These are phyloP conservation scores for Alviniconcha marisindica DNA, from an alignment of 1,140 invertebrate genomes.

Conservation along the genomic window DNA sequence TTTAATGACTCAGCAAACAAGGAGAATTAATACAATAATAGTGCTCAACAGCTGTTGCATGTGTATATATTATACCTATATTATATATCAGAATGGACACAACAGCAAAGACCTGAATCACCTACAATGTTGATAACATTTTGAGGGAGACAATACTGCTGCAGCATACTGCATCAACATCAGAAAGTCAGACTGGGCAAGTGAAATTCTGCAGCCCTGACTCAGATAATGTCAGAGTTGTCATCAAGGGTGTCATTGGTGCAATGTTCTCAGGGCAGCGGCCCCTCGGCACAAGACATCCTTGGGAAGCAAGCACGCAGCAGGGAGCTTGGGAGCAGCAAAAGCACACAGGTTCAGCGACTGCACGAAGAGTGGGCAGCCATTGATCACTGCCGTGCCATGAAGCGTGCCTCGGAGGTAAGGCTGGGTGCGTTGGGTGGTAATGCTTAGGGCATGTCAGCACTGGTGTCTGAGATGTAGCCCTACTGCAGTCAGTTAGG, in stretches of 20 bases:
- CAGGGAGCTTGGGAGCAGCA: background rate
- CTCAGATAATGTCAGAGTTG: background rate
- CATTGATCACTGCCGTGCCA: conserved; percentile 23
- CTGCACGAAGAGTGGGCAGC: conserved; percentile 24
- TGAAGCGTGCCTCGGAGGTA: conserved; percentile 22
- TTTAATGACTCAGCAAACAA: too few species aligned
- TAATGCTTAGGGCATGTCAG: too few species aligned
- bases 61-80: too few species aligned
- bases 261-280: background rate
- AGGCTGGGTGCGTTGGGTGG: too few species aligned
- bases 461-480: too few species aligned
- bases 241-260: background rate
- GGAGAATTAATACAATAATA: too few species aligned
- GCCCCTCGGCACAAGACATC: background rate
- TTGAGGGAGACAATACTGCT: background rate
- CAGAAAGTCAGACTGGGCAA: background rate
- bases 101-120: too few species aligned
- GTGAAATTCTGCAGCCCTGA: background rate
- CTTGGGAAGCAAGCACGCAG: background rate
- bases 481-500: too few species aligned
- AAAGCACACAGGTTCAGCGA: background rate
- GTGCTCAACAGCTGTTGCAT: too few species aligned
- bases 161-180: background rate
- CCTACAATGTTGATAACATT: too few species aligned
- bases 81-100: too few species aligned